Base-by-base conservation (phyloP, 2,888 invertebrate species). In the Falcaria lacertinaria region DNA sequence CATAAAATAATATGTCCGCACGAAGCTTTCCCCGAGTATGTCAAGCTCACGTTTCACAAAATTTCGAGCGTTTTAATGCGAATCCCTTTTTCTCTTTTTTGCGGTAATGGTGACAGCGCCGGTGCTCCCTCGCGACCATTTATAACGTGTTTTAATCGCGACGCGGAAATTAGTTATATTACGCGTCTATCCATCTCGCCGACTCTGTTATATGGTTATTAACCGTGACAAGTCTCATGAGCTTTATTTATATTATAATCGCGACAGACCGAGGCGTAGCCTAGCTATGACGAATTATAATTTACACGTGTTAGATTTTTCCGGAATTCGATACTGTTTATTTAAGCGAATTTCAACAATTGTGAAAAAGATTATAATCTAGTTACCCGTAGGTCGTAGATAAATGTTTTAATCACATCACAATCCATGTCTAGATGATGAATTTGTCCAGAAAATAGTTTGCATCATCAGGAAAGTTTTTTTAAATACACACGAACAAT, bases 141-240 rank as follows among this genome's bases (percentile, higher is more conserved):
- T 80, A 73, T 77, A 76, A 80, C 72, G 74, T 75, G 70, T 74
- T 80, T 77, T 79, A 80, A 81, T 78, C 73, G 72, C 61, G 69
- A 72, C 73, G 63, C 69, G 73, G 72, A 79, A 77, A 82, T 81
- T 77, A 77, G 73, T 74, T 77, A 69, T 69, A 74, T 75, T 74
- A 69, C 56, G 60, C 63, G 58, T 71, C 66, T 71, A 73, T 72
- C 66, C 64, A 62, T 52, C 48, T 53, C 60, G 57, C 48, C 57
- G 61, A 57, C 64, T 68, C 57, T 67, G 70, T 73, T 73, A 69
- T 74, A 69, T 67, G 69, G 66, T 60, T 71, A 72, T 73, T 76
- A 74, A 71, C 61, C 69, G 57, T 58, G 62, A 62, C 55, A 57
- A 68, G 60, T 52, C 54, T 57, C 64, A 47, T 44, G 53, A 51